Percentiles rank a stretch among this genome's conserved stretches.
Conservation (phyloP, 2,113 vertebrate genomes). For the Naja naja region DNA sequence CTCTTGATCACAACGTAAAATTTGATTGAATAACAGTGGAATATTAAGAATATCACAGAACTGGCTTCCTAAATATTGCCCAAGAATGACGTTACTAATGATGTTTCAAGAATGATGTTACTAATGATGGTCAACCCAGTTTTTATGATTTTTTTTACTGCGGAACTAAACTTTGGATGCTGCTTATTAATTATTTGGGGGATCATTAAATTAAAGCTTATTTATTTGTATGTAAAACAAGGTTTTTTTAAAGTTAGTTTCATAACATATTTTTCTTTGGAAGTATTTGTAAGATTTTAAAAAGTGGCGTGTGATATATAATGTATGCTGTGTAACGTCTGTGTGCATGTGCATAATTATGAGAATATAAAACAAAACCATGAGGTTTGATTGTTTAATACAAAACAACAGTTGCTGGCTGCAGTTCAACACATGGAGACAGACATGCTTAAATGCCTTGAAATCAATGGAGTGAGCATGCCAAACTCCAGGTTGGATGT, state of each 20-base stretch:
- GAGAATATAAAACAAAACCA: neutral
- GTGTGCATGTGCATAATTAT: neutral
- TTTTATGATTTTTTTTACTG: neutral
- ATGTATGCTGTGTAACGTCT: neutral
- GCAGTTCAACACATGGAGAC: neutral
- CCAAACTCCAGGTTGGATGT: neutral
- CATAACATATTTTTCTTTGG: slow-evolving; percentile 4
- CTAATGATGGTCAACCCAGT: neutral
- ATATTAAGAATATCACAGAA: neutral
- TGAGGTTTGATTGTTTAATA: slow-evolving; percentile 1
- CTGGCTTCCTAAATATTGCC: neutral
- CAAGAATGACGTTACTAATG: neutral
- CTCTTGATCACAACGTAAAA: neutral
- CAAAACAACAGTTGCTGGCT: slow-evolving; percentile 20
- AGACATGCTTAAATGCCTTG: neutral
- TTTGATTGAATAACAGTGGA: neutral
- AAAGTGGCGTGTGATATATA: neutral
- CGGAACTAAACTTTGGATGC: neutral
- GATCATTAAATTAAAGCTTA: neutral
- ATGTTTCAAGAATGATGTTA: neutral
- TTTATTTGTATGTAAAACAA: neutral
- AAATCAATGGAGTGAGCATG: slow-evolving; percentile 12
- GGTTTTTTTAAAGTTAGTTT: neutral
- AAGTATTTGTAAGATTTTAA: neutral
- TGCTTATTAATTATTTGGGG: neutral